phyloP scores from a whole-genome alignment of 2,113 vertebrate species.

The Plecotus auritus region DNA sequence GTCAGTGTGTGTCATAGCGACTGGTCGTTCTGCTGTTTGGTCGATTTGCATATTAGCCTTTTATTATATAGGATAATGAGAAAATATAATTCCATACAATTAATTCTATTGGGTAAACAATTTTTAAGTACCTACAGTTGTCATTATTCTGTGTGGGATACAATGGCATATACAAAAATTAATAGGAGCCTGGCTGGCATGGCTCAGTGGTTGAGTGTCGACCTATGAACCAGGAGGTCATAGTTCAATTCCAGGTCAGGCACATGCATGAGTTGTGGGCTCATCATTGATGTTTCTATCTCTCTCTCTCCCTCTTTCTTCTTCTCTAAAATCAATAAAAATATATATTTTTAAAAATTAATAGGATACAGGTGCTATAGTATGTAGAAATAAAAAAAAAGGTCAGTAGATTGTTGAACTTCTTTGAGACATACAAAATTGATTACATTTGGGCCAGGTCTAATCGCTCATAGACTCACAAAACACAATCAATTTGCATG shows the following conservation, averaged over 20 bases:
- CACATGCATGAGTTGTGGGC: too few species aligned
- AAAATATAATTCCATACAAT: background rate
- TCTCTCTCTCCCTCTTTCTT: too few species aligned
- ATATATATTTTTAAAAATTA: background rate
- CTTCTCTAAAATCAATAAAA: too few species aligned
- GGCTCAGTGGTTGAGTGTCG: too few species aligned
- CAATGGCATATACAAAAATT: background rate
- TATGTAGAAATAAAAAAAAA: background rate
- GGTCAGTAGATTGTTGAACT: background rate
- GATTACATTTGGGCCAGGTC: background rate
- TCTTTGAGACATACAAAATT: background rate
- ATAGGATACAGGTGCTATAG: background rate
- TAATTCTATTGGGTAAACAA: background rate
- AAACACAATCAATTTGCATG: background rate
- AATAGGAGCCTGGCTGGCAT: too few species aligned
- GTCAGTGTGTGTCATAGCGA: too few species aligned
- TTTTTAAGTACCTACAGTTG: background rate
- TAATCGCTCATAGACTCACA: background rate
- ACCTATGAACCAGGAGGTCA: too few species aligned
- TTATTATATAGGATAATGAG: too few species aligned
- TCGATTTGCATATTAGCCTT: too few species aligned
- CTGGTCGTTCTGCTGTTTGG: too few species aligned
- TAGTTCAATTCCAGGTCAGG: too few species aligned
- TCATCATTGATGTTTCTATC: too few species aligned
- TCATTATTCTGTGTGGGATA: background rate